These are phyloP conservation scores for Prionailurus bengalensis DNA, from an alignment of 2,113 vertebrate genomes.

Conservation along the genomic window DNA sequence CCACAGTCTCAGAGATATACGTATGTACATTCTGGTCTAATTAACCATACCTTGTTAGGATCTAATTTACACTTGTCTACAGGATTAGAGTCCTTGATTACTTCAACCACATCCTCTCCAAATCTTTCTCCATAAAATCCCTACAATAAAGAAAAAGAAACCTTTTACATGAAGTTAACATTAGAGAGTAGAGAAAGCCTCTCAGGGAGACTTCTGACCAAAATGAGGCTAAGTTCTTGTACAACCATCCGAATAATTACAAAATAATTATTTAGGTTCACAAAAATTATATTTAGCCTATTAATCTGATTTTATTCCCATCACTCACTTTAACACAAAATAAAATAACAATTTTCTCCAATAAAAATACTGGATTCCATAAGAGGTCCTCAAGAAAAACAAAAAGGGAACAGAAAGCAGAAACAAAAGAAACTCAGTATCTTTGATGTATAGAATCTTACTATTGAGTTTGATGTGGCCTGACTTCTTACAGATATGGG, in stretches of 20 bases:
- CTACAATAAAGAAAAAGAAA: constrained; percentile 86
- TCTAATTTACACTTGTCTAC: constrained; percentile 99
- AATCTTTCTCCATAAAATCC: constrained; percentile 98
- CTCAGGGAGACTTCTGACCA: background rate
- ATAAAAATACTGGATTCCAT: constrained; percentile 26
- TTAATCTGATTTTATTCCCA: constrained; percentile 33
- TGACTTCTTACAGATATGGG: background rate
- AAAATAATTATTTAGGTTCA: background rate
- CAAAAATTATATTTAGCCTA: constrained; percentile 7
- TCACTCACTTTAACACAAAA: constrained; percentile 27
- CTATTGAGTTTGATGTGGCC: background rate
- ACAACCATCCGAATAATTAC: background rate
- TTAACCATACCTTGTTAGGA: constrained; percentile 94
- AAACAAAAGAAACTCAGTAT: background rate
- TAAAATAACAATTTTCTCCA: background rate
- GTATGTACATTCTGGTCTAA: background rate
- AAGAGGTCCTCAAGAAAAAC: constrained; percentile 14
- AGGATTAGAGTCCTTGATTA: constrained; percentile 99
- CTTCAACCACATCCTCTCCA: constrained; percentile 97
- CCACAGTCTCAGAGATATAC: background rate
- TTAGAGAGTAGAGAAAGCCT: background rate
- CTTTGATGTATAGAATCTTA: background rate
- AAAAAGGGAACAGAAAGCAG: constrained; percentile 16
- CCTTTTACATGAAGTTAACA: constrained; percentile 51
- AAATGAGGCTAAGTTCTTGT: background rate